Base-by-base conservation (phyloP, 2,113 vertebrate species). In the Melanocharis versteri region DNA sequence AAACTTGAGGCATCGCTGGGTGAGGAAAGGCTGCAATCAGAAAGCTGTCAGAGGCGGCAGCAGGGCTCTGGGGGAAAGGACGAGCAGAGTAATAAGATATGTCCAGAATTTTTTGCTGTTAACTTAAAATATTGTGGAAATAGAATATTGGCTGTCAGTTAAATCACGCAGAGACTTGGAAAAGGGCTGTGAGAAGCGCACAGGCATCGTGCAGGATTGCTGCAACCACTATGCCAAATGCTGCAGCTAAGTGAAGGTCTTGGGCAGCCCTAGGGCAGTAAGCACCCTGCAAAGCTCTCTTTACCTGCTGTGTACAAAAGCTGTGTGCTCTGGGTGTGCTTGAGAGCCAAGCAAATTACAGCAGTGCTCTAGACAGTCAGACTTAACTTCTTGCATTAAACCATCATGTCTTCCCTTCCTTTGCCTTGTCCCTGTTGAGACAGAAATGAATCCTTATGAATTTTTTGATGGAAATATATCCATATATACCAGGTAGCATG, bases 41-140 rank as follows among this genome's bases (percentile, higher is more conserved):
- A 93, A 94, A 96, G 39, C 96, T 94, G 88, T 96, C 82, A 96
- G 83, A 93, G 71, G 56, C 68, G 31, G 58, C 68, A 83, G 88
- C 96, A 94, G 94, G 97, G 94, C 76, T 92, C 87, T 83, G 87
- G 89, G 54, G 42, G 79, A 80, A 96, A 71, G 88, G 56, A 97
- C 3, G 39, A 96, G 61, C 78, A 78, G 83, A 92, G 70, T 93
- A 97, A 97, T 97, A 96, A 91, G 85, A 87, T 92, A 90, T 84
- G 81, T 94, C 95, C 83, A 93, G 89, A 88, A 65, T 93, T 85
- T 93, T 98, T 95, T 97, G 76, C 65, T 1, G 17, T 92, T 97
- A 73, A 83, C 64, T 95, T 94, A 96, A 97, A 97, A 96, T 94
- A 76, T 85, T 94, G 73, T 84, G 94, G 84, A 91, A 93, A 60